Percentiles rank a stretch among this genome's conserved stretches.
phyloP scores from a whole-genome alignment of 2,113 vertebrate species.

The Heterocephalus glaber region DNA sequence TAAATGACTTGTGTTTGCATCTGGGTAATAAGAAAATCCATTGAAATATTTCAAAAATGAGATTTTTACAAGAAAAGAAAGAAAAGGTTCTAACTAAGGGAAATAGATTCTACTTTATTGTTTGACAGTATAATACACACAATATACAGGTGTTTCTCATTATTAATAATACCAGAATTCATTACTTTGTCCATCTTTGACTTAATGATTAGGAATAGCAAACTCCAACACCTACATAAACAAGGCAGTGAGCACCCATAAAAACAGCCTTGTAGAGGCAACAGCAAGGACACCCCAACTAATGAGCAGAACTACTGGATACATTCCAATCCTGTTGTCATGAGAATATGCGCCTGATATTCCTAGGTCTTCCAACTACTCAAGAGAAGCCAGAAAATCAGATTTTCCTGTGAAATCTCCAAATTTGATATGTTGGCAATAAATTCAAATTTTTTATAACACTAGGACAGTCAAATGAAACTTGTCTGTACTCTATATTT shows the following conservation, averaged over 20 bases:
- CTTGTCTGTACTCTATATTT: neutral
- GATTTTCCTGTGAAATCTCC: neutral
- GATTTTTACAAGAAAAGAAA: neutral
- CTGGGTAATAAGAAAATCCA: conserved; percentile 5
- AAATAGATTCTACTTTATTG: neutral
- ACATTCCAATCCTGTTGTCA: neutral
- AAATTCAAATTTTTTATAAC: neutral
- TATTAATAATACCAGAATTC: neutral
- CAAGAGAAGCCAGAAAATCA: neutral
- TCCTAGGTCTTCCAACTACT: neutral
- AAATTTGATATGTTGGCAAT: neutral
- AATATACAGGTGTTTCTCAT: neutral
- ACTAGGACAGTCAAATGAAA: neutral
- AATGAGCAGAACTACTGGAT: neutral
- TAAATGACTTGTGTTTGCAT: neutral
- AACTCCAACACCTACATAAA: neutral
- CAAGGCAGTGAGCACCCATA: neutral
- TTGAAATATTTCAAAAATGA: neutral
- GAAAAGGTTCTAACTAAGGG: conserved; percentile 30
- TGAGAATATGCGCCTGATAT: accelerated
- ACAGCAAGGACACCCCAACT: neutral
- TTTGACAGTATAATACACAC: neutral
- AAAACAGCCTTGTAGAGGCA: neutral
- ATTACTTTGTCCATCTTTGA: neutral
- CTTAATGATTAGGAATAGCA: neutral